phyloP scores from a whole-genome alignment of 2,113 vertebrate genomes.

The Beaufortia kweichowensis region DNA sequence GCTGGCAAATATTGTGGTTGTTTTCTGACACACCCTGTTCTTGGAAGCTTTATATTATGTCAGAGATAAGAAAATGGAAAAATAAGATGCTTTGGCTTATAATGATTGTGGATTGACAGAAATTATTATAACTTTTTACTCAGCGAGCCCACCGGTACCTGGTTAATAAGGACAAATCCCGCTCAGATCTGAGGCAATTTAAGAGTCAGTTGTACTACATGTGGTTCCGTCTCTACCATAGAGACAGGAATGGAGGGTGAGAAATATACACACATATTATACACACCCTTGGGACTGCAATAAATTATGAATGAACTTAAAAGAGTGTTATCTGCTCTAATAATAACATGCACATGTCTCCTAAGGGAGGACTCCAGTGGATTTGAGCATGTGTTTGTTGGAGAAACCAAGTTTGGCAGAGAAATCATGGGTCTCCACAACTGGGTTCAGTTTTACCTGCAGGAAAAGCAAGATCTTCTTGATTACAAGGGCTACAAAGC shows the following conservation, averaged over 20 bases:
- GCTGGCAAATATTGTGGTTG: constrained; percentile 5
- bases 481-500: constrained; percentile 85
- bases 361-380: constrained; percentile 82
- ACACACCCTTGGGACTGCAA: neutral
- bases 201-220: constrained; percentile 82
- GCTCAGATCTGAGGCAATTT: constrained; percentile 68
- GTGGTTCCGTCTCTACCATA: constrained; percentile 84
- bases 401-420: constrained; percentile 75
- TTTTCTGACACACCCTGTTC: constrained; percentile 28
- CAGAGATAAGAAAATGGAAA: neutral
- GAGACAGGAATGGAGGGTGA: constrained; percentile 75
- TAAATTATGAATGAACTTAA: neutral
- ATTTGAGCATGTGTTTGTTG: constrained; percentile 88
- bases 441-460: constrained; percentile 87
- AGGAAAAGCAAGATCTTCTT: constrained; percentile 78
- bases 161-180: constrained; percentile 69
- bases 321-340: neutral
- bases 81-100: neutral
- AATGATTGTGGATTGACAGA: neutral
- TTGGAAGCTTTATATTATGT: constrained; percentile 7
- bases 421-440: constrained; percentile 85
- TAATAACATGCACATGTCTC: neutral
- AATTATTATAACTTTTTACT: constrained; percentile 2
- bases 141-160: constrained; percentile 81
- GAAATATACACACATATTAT: constrained; percentile 38